Percentiles rank a stretch among this genome's conserved stretches.
phyloP scores from a whole-genome alignment of 2,888 invertebrate species.

The Empis livida region DNA sequence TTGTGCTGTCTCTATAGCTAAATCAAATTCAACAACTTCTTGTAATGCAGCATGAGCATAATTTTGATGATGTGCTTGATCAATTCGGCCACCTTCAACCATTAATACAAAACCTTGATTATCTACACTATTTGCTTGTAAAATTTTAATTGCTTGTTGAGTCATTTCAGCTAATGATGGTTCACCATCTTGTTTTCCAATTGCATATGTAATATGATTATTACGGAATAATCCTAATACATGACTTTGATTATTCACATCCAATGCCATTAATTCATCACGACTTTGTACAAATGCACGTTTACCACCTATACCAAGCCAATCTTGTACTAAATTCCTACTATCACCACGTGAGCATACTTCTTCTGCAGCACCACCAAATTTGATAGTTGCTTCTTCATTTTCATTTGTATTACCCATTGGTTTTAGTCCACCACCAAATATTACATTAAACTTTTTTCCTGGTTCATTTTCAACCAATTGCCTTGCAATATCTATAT shows the following conservation, averaged over 20 bases:
- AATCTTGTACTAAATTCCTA: conserved; percentile 42
- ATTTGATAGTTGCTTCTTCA: conserved; percentile 17
- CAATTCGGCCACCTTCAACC: conserved; percentile 50
- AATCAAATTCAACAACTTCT: conserved; percentile 50
- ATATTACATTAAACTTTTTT: conserved; percentile 45
- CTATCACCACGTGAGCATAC: conserved; percentile 40
- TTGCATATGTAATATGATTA: conserved; percentile 44
- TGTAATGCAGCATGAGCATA: conserved; percentile 45
- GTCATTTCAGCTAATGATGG: conserved; percentile 49
- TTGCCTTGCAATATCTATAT: conserved; percentile 48
- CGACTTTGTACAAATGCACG: conserved; percentile 33
- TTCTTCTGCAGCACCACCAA: conserved; percentile 24
- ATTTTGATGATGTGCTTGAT: conserved; percentile 51
- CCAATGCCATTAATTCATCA: conserved; percentile 32
- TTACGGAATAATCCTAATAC: conserved; percentile 43
- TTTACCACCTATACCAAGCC: conserved; percentile 36
- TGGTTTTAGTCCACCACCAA: conserved; percentile 46
- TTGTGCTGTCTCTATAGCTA: conserved; percentile 44
- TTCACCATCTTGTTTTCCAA: conserved; percentile 37
- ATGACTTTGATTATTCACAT: conserved; percentile 35
- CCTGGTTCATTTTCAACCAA: conserved; percentile 48
- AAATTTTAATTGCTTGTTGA: conserved; percentile 40
- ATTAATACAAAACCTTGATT: conserved; percentile 42
- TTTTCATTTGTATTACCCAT: conserved; percentile 29
- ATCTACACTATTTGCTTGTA: conserved; percentile 25